Conservation (phyloP, 2,113 vertebrate genomes). For the Seriola rivoliana region DNA sequence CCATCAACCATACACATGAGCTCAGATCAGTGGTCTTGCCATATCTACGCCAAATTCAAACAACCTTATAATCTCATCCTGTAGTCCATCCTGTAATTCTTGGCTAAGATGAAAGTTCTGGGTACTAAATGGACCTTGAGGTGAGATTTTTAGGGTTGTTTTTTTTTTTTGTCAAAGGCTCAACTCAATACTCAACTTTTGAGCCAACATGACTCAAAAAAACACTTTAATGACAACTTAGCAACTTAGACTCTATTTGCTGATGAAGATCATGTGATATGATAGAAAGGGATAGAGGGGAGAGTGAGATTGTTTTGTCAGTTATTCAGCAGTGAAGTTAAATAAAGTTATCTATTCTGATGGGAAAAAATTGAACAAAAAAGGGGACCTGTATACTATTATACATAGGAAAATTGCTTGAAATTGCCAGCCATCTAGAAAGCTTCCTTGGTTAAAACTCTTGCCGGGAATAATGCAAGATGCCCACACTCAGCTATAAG, state of each 20-base stretch:
- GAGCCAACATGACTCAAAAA: background rate
- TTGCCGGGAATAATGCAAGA: background rate
- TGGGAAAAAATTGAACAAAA: no score
- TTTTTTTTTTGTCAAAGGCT: background rate
- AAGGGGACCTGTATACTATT: background rate
- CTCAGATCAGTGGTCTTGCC: background rate
- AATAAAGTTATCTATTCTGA: background rate
- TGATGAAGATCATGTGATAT: background rate
- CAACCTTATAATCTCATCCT: background rate
- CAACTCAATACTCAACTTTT: background rate
- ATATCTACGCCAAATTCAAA: background rate
- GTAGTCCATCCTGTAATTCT: background rate
- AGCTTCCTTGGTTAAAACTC: background rate
- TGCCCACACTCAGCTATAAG: background rate
- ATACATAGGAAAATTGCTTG: no score
- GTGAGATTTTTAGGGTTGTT: background rate
- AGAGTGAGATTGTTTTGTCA: background rate
- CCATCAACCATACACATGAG: background rate
- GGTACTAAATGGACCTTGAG: background rate
- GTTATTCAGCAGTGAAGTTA: background rate
- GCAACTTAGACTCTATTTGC: background rate
- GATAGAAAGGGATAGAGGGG: no score
- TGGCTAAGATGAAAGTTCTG: background rate
- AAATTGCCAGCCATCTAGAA: background rate
- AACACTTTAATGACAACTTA: background rate